Conservation (phyloP, 2,797 vertebrate genomes). For the Rhabdomys pumilio region DNA sequence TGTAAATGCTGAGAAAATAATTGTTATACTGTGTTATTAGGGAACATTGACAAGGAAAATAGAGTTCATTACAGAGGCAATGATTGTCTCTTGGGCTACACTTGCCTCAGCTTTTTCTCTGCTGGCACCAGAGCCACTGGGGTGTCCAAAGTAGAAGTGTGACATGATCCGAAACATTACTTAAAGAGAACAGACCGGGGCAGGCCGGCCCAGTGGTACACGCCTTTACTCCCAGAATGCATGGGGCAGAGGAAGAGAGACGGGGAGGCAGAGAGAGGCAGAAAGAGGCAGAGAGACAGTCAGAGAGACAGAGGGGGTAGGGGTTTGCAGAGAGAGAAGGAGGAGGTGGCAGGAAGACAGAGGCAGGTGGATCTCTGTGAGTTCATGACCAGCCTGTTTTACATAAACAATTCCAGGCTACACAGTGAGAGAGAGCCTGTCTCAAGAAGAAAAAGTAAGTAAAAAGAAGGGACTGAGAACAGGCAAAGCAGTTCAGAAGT, state of each 20-base stretch:
- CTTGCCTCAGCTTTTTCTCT: background rate
- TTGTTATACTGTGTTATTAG: background rate
- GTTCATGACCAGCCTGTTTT: background rate
- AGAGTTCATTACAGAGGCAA: background rate
- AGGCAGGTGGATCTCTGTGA: background rate
- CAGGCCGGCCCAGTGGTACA: background rate
- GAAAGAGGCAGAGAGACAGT: background rate
- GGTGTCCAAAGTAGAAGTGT: background rate
- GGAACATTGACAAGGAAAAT: background rate
- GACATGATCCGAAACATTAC: background rate
- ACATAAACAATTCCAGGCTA: background rate
- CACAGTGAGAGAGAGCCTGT: background rate
- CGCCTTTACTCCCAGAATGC: background rate
- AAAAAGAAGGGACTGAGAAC: background rate
- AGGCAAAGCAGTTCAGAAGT: background rate
- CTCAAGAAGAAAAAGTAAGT: background rate
- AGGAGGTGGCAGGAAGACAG: background rate
- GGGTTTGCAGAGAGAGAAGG: background rate
- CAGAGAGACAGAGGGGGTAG: no score
- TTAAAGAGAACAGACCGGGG: background rate
- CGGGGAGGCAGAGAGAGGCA: background rate
- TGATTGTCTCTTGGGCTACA: background rate
- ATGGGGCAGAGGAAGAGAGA: background rate
- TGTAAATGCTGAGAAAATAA: background rate
- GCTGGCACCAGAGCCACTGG: rapidly evolving